Percentiles rank a stretch among this genome's conserved stretches.
Conservation (phyloP, 2,113 vertebrate genomes). For the Bothrops jararaca region DNA sequence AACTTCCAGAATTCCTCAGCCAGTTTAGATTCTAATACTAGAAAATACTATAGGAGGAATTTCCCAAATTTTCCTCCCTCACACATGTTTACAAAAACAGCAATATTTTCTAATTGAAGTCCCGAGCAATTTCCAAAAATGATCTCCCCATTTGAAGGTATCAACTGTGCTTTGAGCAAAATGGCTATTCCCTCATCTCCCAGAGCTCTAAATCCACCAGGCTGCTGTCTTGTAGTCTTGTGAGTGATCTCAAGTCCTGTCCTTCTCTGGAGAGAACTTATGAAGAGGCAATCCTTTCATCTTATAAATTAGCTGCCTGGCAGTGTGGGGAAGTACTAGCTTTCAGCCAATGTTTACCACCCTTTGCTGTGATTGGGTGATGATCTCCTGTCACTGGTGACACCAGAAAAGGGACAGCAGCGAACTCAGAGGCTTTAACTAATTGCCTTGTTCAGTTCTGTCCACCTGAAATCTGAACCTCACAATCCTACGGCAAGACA, state of each 20-base stretch:
- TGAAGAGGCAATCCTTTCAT: background rate
- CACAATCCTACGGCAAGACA: background rate
- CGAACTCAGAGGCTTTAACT: background rate
- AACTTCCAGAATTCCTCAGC: too few relatives aligned
- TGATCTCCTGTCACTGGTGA: background rate
- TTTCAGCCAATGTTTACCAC: background rate
- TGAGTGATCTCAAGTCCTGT: background rate
- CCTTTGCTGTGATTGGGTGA: background rate
- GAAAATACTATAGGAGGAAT: background rate
- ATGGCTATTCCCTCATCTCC: background rate
- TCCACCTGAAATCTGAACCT: background rate
- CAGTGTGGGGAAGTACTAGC: background rate
- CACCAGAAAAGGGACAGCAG: background rate
- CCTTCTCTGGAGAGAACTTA: background rate
- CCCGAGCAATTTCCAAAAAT: background rate
- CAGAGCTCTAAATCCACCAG: background rate
- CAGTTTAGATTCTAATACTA: background rate
- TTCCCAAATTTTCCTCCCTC: background rate
- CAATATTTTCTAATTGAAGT: background rate
- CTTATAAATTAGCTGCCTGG: background rate
- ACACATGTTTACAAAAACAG: background rate
- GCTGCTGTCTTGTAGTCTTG: background rate
- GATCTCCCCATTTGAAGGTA: background rate
- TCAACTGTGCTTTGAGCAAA: background rate
- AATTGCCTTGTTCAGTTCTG: background rate